Evolutionary conservation across 2,113 vertebrate species (phyloP), one percentile per base, ranked within the genome.

Genomic region (Lamprologus tigripictilis): DNA sequence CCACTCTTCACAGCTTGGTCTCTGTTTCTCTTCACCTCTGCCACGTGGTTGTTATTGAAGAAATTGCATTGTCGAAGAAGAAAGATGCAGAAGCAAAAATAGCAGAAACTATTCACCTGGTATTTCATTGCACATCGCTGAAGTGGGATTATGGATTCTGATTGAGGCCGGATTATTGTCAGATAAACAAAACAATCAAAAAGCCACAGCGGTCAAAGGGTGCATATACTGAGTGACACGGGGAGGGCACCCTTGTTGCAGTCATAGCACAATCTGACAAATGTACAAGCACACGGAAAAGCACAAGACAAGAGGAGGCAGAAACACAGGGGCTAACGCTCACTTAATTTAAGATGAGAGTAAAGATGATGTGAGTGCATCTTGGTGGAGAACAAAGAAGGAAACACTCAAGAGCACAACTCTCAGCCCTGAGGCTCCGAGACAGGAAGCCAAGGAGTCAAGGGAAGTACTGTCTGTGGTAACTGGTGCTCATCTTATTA

Each of bases 301-400:
- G 35, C 4, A 54, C 14, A 35, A 3, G n/a, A 21, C 37, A 73
- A 26, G 21, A 45, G 10, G 68, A 73, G 40, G 68, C 51, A 63
- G 33, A 73, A 68, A 82, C 63, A 89, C 6, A 2, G 3, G 14
- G 26, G 17, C 78, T 76, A 33, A 90, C 42, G n/a, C 66, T 86
- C 40, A 86, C 54, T 93, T 88, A 87, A 90, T 92, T 89, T 90
- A 92, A 93, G 12, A 91, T 84, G 71, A 85, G 78, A 73, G 71
- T 80, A 79, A 78, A 81, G 90, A 92, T 88, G 66, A 93, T 87
- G 79, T 17, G 68, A 90, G 76, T 54, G 31, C 71, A 80, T 78
- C 68, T 11, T 5, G 10, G 23, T 68, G 71, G 79, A 88, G 80
- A 82, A 87, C 86, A 93, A 88, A 89, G 80, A 63, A 61, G 16